Conservation (phyloP, 2,797 vertebrate genomes). For the Craterocephalus amniculus region DNA sequence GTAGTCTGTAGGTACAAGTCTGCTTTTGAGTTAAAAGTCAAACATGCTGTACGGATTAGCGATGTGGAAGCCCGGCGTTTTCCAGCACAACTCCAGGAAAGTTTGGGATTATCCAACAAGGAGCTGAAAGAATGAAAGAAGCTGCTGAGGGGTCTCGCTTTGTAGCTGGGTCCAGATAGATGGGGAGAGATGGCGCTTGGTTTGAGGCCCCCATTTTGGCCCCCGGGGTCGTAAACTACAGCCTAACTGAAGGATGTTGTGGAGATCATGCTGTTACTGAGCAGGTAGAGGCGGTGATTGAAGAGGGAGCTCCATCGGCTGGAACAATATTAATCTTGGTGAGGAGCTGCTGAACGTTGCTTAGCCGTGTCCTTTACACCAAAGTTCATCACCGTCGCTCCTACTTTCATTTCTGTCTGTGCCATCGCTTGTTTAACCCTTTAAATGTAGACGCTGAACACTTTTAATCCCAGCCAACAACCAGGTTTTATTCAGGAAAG, state of each 20-base stretch:
- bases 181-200: conserved; percentile 41
- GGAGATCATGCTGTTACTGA: conserved; percentile 60
- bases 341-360: conserved; percentile 43
- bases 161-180: conserved; percentile 50
- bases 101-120: conserved; percentile 9
- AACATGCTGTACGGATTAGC: conserved; percentile 42
- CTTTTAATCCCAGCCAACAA: no score
- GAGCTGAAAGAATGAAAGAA: neutral
- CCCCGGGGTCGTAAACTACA: conserved; percentile 62
- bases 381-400: no score
- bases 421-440: no score
- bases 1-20: conserved; percentile 38
- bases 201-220: conserved; percentile 21
- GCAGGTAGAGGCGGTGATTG: conserved; percentile 56
- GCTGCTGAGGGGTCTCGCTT: conserved; percentile 38
- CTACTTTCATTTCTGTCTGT: no score
- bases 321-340: conserved; percentile 79
- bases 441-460: no score
- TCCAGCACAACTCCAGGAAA: conserved; percentile 20
- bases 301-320: conserved; percentile 70
- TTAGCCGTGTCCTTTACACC: conserved; percentile 69
- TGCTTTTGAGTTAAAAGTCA: conserved; percentile 45
- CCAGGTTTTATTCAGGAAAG: no score
- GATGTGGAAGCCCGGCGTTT: no score
- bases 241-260: conserved; percentile 68